phyloP scores from a whole-genome alignment of 2,888 invertebrate species.

The Amphipyra tragopoginis region DNA sequence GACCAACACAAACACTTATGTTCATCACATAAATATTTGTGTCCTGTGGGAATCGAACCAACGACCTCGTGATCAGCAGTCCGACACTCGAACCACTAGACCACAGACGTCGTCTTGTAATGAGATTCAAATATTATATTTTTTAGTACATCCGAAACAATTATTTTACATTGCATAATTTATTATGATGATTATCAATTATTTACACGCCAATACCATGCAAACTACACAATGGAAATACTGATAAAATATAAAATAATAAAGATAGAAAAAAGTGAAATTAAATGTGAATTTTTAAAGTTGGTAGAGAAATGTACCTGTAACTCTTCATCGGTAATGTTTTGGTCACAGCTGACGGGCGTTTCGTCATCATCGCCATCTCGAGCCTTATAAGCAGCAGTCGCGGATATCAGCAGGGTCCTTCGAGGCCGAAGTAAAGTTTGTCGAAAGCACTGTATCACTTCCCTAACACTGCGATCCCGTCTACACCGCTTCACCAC shows the following conservation, averaged over 20 bases:
- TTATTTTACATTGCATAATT: too few species aligned
- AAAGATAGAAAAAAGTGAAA: neutral
- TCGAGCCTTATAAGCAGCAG: slow-evolving; percentile 78
- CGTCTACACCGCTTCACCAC: slow-evolving; percentile 78
- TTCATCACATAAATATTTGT: too few species aligned
- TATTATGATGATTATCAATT: neutral
- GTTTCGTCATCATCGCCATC: slow-evolving; percentile 60
- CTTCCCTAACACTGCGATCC: slow-evolving; percentile 79
- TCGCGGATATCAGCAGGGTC: slow-evolving; percentile 79
- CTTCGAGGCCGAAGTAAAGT: slow-evolving; percentile 76
- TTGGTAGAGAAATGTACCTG: slow-evolving; percentile 69
- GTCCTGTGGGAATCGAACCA: too few species aligned
- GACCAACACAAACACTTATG: too few species aligned
- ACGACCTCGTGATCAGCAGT: too few species aligned
- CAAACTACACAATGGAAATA: neutral
- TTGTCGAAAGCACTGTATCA: slow-evolving; percentile 78
- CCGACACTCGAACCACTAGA: too few species aligned
- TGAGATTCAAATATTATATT: too few species aligned
- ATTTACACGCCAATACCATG: neutral
- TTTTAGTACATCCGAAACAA: too few species aligned
- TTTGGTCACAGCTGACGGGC: slow-evolving; percentile 66
- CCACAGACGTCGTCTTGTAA: too few species aligned
- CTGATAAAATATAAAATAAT: neutral
- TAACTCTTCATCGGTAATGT: slow-evolving; percentile 80
- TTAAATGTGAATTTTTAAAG: neutral